These are phyloP conservation scores for Excalfactoria chinensis DNA, from an alignment of 2,113 vertebrate genomes.

Conservation along the genomic window DNA sequence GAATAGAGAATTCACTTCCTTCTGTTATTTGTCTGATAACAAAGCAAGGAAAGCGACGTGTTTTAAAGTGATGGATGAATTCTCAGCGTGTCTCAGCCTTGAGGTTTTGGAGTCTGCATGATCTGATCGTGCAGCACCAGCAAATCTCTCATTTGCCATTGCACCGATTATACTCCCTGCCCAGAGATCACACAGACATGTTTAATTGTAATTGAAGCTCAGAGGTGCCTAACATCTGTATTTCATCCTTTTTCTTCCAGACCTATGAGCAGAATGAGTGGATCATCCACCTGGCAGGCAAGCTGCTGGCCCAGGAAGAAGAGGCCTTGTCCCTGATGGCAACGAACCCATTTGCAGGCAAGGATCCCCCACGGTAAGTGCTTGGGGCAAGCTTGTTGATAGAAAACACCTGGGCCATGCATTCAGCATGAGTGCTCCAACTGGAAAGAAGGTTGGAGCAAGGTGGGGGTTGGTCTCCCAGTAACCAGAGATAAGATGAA, in stretches of 20 bases:
- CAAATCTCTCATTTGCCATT: background rate
- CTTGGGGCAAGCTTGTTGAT: background rate
- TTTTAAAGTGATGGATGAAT: background rate
- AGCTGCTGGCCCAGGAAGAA: conserved; percentile 89
- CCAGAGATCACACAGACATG: rapidly evolving
- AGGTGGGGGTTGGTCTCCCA: background rate
- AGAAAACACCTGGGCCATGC: rapidly evolving
- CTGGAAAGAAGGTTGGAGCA: background rate
- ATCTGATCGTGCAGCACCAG: background rate
- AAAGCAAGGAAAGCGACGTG: background rate
- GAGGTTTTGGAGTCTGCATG: background rate
- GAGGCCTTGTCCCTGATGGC: conserved; percentile 84
- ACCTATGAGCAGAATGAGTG: conserved; percentile 97
- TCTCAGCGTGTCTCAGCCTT: background rate
- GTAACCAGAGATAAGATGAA: background rate
- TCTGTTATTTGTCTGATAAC: background rate
- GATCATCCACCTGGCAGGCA: conserved; percentile 93
- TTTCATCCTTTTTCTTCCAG: conserved; percentile 66
- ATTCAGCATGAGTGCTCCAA: rapidly evolving
- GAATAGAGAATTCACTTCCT: background rate
- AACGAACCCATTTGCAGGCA: conserved; percentile 85
- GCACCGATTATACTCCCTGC: rapidly evolving
- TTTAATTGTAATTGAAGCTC: background rate
- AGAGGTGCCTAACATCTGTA: rapidly evolving
- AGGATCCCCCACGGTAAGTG: conserved; percentile 83